phyloP scores from a whole-genome alignment of 2,797 vertebrate genomes.

The Pseudochirops corinnae region DNA sequence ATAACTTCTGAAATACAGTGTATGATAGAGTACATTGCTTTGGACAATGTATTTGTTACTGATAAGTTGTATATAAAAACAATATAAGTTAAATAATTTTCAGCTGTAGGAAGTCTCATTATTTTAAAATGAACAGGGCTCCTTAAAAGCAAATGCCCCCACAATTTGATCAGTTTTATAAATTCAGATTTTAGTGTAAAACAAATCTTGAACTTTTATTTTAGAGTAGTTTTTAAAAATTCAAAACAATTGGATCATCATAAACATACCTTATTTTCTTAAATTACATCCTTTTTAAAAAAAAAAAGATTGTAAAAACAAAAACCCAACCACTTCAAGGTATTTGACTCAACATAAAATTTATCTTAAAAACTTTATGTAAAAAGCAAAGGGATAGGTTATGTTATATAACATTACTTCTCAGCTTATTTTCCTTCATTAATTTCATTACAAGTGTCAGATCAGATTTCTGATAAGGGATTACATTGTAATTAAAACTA shows the following conservation, averaged over 20 bases:
- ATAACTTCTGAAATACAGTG: conserved; percentile 65
- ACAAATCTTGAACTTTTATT: neutral
- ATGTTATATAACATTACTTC: neutral
- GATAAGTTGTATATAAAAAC: conserved; percentile 17
- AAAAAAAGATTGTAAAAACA: neutral
- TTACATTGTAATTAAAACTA: conserved; percentile 35
- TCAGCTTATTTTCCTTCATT: conserved; percentile 1
- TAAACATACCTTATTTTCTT: conserved; percentile 28
- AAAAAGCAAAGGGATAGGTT: conserved; percentile 13
- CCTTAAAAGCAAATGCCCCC: neutral
- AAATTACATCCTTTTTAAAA: conserved; percentile 20
- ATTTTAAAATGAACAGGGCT: neutral
- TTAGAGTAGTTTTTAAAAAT: neutral
- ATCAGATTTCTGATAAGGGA: conserved; percentile 29
- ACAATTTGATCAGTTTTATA: neutral
- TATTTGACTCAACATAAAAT: neutral
- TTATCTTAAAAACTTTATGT: neutral
- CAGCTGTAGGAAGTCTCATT: neutral
- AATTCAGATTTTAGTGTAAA: neutral
- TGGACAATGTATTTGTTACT: conserved; percentile 38
- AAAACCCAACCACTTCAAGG: neutral
- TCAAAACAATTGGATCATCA: neutral
- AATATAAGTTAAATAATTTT: neutral
- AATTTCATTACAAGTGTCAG: conserved; percentile 25
- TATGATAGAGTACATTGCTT: conserved; percentile 41